A percentile compares a stretch with the other conserved stretches of the same genome.
Conservation (phyloP, 2,888 invertebrate genomes). For the Ornithoptera alexandrae region DNA sequence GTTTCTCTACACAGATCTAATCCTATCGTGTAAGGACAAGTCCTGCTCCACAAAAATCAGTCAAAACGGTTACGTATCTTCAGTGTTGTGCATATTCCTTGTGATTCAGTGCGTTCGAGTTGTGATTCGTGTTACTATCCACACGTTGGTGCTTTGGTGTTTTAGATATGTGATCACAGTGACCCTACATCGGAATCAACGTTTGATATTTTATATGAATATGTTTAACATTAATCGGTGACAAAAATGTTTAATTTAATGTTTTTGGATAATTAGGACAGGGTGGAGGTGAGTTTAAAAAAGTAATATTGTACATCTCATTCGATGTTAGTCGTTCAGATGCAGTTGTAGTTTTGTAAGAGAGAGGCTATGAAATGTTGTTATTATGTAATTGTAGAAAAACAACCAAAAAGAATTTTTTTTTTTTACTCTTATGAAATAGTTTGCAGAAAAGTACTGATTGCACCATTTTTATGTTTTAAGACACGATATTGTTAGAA, state of each 20-base stretch:
- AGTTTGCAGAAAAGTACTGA: constrained; percentile 29
- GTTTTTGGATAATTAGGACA: constrained; percentile 31
- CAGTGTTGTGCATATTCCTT: constrained; percentile 48
- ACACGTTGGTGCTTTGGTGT: constrained; percentile 69
- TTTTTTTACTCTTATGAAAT: constrained; percentile 29
- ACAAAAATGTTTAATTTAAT: constrained; percentile 11
- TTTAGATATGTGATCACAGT: constrained; percentile 62
- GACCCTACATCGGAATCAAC: constrained; percentile 55
- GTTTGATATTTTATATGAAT: constrained; percentile 4
- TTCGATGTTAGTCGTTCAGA: constrained; percentile 31
- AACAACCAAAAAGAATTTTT: constrained; percentile 37
- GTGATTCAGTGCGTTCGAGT: constrained; percentile 41
- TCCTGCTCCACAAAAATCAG: constrained; percentile 38
- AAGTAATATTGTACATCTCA: constrained; percentile 11
- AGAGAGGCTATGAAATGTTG: constrained; percentile 50
- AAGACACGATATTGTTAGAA: constrained; percentile 24
- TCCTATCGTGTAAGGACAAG: constrained; percentile 35
- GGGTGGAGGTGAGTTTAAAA: constrained; percentile 18
- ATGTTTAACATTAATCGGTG: constrained; percentile 6
- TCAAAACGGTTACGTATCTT: constrained; percentile 36
- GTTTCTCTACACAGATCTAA: constrained; percentile 92
- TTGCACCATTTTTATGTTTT: constrained; percentile 19
- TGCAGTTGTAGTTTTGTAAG: constrained; percentile 39
- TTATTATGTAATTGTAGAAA: constrained; percentile 36
- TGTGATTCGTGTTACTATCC: constrained; percentile 40